Base-by-base conservation (phyloP, 2,113 vertebrate genomes). In the Lophura nycthemera region DNA sequence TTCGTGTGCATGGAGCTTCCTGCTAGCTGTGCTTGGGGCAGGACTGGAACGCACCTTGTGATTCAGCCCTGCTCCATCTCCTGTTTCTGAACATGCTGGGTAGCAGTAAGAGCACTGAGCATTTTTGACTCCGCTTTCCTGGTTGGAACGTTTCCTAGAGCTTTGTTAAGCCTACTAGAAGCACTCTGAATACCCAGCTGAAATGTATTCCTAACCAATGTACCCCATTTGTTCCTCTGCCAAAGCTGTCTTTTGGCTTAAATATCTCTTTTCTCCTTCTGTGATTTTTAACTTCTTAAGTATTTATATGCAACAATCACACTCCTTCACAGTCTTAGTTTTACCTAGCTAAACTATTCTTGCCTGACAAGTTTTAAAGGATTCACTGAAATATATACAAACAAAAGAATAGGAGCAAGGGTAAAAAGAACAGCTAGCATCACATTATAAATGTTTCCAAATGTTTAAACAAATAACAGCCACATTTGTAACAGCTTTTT, bases 381-480 rank as follows among this genome's bases (percentile, higher is more conserved):
- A 75, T 71, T 65, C 52, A 43, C 30, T 65, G 61, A 81, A 81
- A 91, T 70, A 63, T 36, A 72, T 19, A 64, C 61, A 83, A 83
- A 86, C 30, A 63, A 45, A 83, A 91, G 27, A 45, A 11, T 3
- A 71, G 43, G 40, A 84, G 43, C 6, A 78, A 57, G 34, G n/a
- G 34, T 34, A 18, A 47, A 45, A 60, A 50, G 57, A 65, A 30
- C 24, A 48, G 32, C 16, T 67, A 76, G 11, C 32, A 77, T 71
- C 73, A 78, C 61, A 45, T 30, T 54, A 17, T 5, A 83, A 86
- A 78, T 59, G 65, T 43, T 74, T 91, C 73, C 66, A 86, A 88
- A 95, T 72, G 42, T 86, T 95, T 92, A 90, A 95, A 93, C 70
- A 86, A 94, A 34, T 63, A 81, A 69, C 65, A 84, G 54, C 8